These are phyloP conservation scores for Venusia cambrica DNA, from an alignment of 2,888 invertebrate species.

Conservation along the genomic window DNA sequence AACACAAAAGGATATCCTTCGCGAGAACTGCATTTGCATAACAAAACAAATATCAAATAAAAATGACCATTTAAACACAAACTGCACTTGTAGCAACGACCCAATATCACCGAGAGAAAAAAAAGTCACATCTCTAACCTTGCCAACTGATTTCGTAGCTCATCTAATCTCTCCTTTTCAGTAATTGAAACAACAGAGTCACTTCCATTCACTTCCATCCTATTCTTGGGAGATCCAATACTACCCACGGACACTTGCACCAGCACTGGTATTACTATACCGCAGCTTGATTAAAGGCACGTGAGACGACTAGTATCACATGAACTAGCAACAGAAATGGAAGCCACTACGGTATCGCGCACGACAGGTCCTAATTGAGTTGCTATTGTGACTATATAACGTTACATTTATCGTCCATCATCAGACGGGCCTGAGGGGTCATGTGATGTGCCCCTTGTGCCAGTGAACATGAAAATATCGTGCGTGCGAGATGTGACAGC, in stretches of 20 bases:
- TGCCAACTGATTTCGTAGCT: constrained; percentile 13
- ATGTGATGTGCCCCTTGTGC: too few relatives aligned
- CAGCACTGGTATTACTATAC: background rate
- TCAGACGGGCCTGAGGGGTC: background rate
- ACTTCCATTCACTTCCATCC: background rate
- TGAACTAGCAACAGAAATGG: background rate
- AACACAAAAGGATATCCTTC: too few relatives aligned
- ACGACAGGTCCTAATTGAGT: constrained; percentile 14
- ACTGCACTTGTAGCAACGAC: background rate
- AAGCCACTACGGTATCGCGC: constrained; percentile 9
- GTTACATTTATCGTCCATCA: constrained; percentile 4
- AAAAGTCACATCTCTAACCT: constrained; percentile 16
- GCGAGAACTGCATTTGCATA: too few relatives aligned
- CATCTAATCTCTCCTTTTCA: constrained; percentile 9
- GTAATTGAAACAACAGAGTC: constrained; percentile 7
- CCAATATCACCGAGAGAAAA: constrained; percentile 1
- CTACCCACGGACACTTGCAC: background rate
- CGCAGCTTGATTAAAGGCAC: constrained; percentile 13
- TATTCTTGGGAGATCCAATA: background rate
- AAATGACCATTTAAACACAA: background rate
- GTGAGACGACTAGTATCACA: constrained; percentile 12
- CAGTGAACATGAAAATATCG: too few relatives aligned
- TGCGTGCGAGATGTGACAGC: too few relatives aligned
- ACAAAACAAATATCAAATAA: background rate
- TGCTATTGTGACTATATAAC: constrained; percentile 6